Percentiles rank a stretch among this genome's conserved stretches.
phyloP scores from a whole-genome alignment of 2,797 vertebrate genomes.

The Setipinna tenuifilis region DNA sequence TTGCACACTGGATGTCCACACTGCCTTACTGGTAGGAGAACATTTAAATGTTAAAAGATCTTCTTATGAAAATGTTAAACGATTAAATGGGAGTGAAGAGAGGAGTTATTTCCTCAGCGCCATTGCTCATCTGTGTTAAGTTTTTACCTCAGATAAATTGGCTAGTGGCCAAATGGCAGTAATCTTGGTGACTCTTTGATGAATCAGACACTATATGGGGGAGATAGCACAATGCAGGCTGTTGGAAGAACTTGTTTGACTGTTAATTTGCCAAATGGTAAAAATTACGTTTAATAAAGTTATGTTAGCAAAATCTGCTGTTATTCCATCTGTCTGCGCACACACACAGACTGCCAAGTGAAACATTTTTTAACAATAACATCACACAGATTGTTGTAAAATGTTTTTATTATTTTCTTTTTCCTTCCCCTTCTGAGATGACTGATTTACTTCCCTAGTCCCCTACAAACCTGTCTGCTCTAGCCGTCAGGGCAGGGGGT shows the following conservation, averaged over 20 bases:
- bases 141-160: not conserved
- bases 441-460: slow-evolving; percentile 64
- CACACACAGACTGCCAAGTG: not conserved
- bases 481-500: slow-evolving; percentile 56
- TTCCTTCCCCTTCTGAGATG: slow-evolving; percentile 69
- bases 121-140: not conserved
- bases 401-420: slow-evolving; percentile 64
- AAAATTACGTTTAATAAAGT: not conserved
- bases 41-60: too few relatives aligned
- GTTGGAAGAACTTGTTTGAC: not conserved
- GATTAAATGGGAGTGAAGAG: not conserved
- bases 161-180: not conserved
- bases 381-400: slow-evolving; percentile 73
- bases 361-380: slow-evolving; percentile 39
- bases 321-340: not conserved
- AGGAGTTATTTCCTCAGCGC: not conserved
- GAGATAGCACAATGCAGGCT: not conserved
- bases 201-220: not conserved
- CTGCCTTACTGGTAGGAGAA: not conserved
- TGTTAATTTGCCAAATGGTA: not conserved
- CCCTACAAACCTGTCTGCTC: slow-evolving; percentile 30
- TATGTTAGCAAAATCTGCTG: not conserved
- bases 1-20: not conserved
- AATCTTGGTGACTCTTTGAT: not conserved
- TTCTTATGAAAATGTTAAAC: not conserved